Evolutionary conservation across 92 coral and sea anemone species (phyloP), one percentile per base, ranked within the genome.

Genomic region (Porites rus): DNA sequence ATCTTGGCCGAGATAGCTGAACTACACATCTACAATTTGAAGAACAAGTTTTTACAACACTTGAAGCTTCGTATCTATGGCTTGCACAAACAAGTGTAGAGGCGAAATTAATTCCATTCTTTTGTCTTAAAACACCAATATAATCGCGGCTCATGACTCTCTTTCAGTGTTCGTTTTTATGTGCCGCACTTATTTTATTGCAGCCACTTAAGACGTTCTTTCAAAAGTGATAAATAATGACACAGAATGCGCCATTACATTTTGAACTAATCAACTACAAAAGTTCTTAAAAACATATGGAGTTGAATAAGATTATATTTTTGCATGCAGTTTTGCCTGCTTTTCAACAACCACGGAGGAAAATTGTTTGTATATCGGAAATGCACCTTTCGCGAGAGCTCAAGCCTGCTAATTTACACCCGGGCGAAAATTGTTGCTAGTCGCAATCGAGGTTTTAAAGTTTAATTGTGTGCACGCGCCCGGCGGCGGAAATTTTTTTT

Each of bases 201-300:
- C 53, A 64, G 63, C 73, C 87, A 83, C 87, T 83, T 83, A 83
- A 74, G 74, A 9, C 28, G 70, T 56, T 21, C 86, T 81, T 68
- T 81, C 69, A 56, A 81, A 81, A 25, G 77, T 13, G 56, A 74
- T 71, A 70, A 70, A 70, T 71, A 81, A 81, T 81, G 86, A 81
- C 71, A 69, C 11, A 58, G 65, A n/a, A 51, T 10, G 9, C 4
- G 21, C 17, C 75, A 56, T 59, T 69, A 60, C 3, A n/a, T 20
- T 21, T 3, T 9, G 69, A 20, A 20, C 74, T 21, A 10, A 51
- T 21, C 62, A 65, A 72, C 17, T 69, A 12, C 8, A 10, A 20
- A 50, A 13, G 14, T 43, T n/a, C 76, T 20, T 25, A 10, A 31
- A 50, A 14, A 54, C 21, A 7, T 8, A 25, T 8, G 28, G 54